These are phyloP conservation scores for Iselma pallidipennis DNA, from an alignment of 2,888 invertebrate genomes.

Conservation along the genomic window DNA sequence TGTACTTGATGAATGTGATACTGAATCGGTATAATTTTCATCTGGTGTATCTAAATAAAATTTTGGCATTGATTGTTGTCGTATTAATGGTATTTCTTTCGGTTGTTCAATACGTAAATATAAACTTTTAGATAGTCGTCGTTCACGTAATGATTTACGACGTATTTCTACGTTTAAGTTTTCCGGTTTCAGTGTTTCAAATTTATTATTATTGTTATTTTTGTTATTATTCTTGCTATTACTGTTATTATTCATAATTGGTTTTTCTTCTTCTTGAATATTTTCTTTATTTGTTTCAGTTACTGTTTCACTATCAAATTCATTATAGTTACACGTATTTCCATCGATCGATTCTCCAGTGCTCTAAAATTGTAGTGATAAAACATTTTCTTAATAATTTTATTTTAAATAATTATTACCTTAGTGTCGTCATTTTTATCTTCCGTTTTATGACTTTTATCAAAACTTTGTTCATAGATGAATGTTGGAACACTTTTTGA, in stretches of 20 bases:
- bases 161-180: constrained; percentile 33
- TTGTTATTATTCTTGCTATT: background rate
- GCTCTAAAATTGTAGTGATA: no score
- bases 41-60: constrained; percentile 55
- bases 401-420: no score
- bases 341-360: no score
- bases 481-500: constrained; percentile 24
- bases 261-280: background rate
- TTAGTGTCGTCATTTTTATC: constrained; percentile 7
- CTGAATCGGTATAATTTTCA: constrained; percentile 43
- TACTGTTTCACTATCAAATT: no score
- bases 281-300: background rate
- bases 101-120: constrained; percentile 46
- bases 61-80: constrained; percentile 54
- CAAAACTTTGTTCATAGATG: constrained; percentile 26
- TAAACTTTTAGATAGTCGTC: constrained; percentile 51
- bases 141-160: constrained; percentile 49
- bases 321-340: no score
- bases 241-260: background rate
- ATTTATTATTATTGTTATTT: background rate
- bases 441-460: constrained; percentile 12
- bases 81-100: constrained; percentile 51
- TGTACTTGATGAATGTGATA: constrained; percentile 32
- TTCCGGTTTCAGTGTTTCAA: constrained; percentile 15
- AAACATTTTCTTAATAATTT: no score